Evolutionary conservation across 2,888 invertebrate genomes (phyloP), one percentile per base, ranked within the genome.

Genomic region (Harpalus rubripes): DNA sequence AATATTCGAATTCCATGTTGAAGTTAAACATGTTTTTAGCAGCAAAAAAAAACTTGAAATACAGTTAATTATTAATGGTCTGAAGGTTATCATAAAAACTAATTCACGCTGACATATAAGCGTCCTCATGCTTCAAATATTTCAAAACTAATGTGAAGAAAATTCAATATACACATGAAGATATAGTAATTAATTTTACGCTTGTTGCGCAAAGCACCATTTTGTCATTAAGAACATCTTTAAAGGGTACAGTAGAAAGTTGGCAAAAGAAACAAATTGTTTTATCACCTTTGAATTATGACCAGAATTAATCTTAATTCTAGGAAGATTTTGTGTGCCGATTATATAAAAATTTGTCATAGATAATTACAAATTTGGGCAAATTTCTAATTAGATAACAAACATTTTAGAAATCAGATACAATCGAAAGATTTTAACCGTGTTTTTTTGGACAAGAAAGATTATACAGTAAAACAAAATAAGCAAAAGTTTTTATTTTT

Each of bases 231-330:
- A 74, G 74, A 74, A 15, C 74, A 74, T 52, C 52, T 74, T 26
- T 74, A 78, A 78, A 78, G 78, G 58, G 78, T 78, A 58, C n/a
- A 58, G 8, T 78, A 78, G 78, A 78, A 78, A 78, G 78, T 8
- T 63, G 63, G 12, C 22, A 74, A 12, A 44, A 16, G 41, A 44
- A 52, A 44, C 18, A 18, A 72, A 74, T 18, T 41, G 44, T 22
- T 68, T 68, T 7, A 15, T 41, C 32, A 39, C 41, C 32, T 52
- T 52, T 52, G 12, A 59, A 59, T 59, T 59, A 52, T 52, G 18
- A 59, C 15, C 15, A 59, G 63, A 63, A 18, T 52, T 52, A 10
- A 52, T 52, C 12, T 52, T 52, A 52, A 52, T 52, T 3, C 32
- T 32, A 32, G 32, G 5, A 3, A 56, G n/a, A 59, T 59, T 59